These are phyloP conservation scores for Pangasianodon gigas DNA, from an alignment of 2,113 vertebrate genomes.

Conservation along the genomic window DNA sequence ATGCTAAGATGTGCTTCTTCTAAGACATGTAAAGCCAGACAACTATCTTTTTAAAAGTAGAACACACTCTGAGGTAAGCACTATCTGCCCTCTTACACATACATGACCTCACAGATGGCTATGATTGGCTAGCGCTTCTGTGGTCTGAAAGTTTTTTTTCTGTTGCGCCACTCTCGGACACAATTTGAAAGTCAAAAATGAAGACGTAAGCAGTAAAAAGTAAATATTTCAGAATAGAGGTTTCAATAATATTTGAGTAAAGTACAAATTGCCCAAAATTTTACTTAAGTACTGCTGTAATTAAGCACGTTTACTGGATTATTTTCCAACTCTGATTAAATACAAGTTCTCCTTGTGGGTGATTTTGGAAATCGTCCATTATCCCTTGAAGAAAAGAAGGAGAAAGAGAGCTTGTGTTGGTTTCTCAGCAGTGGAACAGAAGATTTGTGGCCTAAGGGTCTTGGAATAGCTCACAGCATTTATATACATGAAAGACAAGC, in stretches of 20 bases:
- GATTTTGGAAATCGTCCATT: background rate
- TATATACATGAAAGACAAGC: conserved; percentile 42
- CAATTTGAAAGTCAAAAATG: background rate
- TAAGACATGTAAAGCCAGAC: no score
- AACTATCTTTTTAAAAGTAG: no score
- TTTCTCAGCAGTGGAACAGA: conserved; percentile 11
- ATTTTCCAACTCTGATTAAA: background rate
- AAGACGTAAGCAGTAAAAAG: background rate
- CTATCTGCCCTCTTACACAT: no score
- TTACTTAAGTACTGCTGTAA: background rate
- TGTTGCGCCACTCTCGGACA: background rate
- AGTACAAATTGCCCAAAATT: background rate
- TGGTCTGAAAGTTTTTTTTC: background rate
- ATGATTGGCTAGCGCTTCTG: background rate
- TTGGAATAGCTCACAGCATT: conserved; percentile 20
- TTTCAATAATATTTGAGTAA: background rate
- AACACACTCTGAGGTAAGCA: background rate
- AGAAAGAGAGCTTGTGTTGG: background rate
- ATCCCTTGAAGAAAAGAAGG: background rate
- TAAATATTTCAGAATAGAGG: background rate
- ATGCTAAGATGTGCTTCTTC: no score
- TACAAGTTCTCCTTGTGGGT: background rate
- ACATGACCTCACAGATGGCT: background rate
- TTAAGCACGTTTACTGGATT: background rate
- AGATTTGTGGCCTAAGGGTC: conserved; percentile 29